Evolutionary conservation across 2,113 vertebrate species (phyloP), one percentile per base, ranked within the genome.

Genomic region (Chamaea fasciata): DNA sequence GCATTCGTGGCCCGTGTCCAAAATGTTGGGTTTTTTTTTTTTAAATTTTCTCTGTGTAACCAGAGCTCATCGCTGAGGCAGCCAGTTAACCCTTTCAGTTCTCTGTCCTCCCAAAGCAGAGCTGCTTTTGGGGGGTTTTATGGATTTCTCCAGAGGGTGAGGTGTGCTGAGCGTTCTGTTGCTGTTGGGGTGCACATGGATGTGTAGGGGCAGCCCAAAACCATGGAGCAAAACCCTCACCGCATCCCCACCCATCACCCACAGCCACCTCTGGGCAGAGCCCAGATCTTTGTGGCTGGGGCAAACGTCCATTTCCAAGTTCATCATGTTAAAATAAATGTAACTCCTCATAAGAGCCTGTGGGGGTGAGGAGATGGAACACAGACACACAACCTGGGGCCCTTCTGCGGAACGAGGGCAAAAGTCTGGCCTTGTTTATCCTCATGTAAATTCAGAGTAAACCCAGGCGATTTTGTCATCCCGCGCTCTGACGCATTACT

Each of bases 51-150:
- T 83, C 70, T 74, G 27, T 97, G 97, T 96, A 98, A 97, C 84
- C 44, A 21, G 97, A 97, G 92, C 83, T 94, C 88, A 96, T 89
- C 96, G 87, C 95, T 70, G 91, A 44, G 94, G 95, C 93, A 82
- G 91, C 86, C 82, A 30, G 74, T 95, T 96, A 98, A 96, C 96
- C 95, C 74, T 96, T 97, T 94, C 95, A 92, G 77, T 46, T 86
- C 93, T 67, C 78, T 70, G 42, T 80, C 55, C 89, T 53, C 74
- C 77, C 49, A 31, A 26, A 62, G 69, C 94, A 94, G 60, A 74
- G 41, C 31, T 33, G 4, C 15, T 74, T 50, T n/a, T 10, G 22
- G 1, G 28, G 68, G 47, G n/a, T 87, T 95, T 63, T 28, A 17
- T 19, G 7, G 9, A 17, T 64, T 75, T 88, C 49, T 71, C 14